These are phyloP conservation scores for Triplophysa siluroides DNA, from an alignment of 2,113 vertebrate species.

Conservation along the genomic window DNA sequence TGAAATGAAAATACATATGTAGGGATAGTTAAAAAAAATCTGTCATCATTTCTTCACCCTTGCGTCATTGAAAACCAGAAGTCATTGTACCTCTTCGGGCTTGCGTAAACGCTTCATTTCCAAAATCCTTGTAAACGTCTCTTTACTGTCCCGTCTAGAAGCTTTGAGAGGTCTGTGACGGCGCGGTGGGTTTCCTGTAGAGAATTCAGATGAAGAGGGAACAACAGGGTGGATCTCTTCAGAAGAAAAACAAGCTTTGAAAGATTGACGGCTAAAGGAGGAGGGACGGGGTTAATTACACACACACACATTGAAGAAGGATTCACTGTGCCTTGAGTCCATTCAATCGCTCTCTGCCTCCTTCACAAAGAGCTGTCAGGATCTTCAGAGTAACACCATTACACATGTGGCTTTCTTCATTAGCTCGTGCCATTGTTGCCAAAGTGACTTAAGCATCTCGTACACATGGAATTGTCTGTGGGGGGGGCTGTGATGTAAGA, in stretches of 20 bases:
- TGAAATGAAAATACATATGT: too few relatives aligned
- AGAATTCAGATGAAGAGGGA: slow-evolving; percentile 50
- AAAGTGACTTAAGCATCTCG: slow-evolving; percentile 48
- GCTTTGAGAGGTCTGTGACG: slow-evolving; percentile 30
- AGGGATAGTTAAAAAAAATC: background rate
- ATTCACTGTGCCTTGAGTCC: slow-evolving; percentile 63
- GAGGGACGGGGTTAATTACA: slow-evolving; percentile 52
- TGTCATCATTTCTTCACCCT: too few relatives aligned
- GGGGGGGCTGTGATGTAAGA: background rate
- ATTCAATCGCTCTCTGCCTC: slow-evolving; percentile 75
- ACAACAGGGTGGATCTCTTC: slow-evolving; percentile 53
- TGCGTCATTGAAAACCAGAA: background rate
- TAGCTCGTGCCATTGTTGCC: slow-evolving; percentile 68
- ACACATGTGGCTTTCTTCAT: slow-evolving; percentile 68
- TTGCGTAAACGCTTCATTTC: background rate
- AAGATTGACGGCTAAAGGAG: slow-evolving; percentile 51
- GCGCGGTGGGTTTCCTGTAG: slow-evolving; percentile 46
- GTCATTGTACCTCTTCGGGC: slow-evolving; percentile 4
- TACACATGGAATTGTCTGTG: slow-evolving; percentile 32
- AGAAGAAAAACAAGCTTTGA: slow-evolving; percentile 59
- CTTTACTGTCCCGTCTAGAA: background rate
- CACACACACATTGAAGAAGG: slow-evolving; percentile 62
- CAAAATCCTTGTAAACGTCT: background rate
- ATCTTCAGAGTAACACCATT: slow-evolving; percentile 72
- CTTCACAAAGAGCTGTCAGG: slow-evolving; percentile 72